These are phyloP conservation scores for Muscicapa comitata DNA, from an alignment of 2,797 vertebrate species.

Conservation along the genomic window DNA sequence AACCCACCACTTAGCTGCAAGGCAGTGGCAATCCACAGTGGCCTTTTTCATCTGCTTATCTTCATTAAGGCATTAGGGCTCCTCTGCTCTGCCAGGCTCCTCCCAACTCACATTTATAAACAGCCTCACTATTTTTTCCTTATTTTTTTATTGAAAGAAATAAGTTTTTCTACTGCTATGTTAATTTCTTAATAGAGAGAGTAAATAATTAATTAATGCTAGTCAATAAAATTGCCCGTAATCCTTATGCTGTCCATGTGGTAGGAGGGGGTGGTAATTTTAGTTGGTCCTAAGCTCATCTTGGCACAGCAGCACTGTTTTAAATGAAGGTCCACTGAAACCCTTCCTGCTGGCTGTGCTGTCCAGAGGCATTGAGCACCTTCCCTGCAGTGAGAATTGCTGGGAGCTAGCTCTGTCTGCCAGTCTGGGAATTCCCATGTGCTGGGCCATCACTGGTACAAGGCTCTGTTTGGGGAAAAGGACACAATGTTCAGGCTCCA, in stretches of 20 bases:
- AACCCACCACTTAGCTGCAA: constrained; percentile 39
- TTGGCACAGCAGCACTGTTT: not conserved
- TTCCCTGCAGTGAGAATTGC: not conserved
- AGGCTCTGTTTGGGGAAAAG: not conserved
- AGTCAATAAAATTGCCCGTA: not conserved
- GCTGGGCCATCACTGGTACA: not conserved
- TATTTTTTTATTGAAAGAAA: not conserved
- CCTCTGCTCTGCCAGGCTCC: constrained; percentile 14
- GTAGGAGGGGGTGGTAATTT: not conserved
- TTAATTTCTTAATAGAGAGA: not conserved
- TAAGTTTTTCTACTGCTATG: not conserved
- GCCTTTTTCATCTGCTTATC: constrained; percentile 58
- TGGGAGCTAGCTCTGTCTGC: not conserved
- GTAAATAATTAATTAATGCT: not conserved
- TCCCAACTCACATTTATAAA: not conserved
- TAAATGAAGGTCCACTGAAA: no score
- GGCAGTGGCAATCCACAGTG: constrained; percentile 40
- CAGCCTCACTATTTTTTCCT: no score
- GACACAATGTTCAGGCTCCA: not conserved
- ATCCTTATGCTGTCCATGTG: not conserved
- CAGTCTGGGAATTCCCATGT: not conserved
- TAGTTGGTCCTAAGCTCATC: not conserved
- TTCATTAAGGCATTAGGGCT: constrained; percentile 56
- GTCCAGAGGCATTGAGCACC: not conserved
- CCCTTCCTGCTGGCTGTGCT: not conserved